A percentile compares a stretch with the other conserved stretches of the same genome.
phyloP scores from a whole-genome alignment of 1,140 invertebrate genomes.

The Meloidogyne exigua region DNA sequence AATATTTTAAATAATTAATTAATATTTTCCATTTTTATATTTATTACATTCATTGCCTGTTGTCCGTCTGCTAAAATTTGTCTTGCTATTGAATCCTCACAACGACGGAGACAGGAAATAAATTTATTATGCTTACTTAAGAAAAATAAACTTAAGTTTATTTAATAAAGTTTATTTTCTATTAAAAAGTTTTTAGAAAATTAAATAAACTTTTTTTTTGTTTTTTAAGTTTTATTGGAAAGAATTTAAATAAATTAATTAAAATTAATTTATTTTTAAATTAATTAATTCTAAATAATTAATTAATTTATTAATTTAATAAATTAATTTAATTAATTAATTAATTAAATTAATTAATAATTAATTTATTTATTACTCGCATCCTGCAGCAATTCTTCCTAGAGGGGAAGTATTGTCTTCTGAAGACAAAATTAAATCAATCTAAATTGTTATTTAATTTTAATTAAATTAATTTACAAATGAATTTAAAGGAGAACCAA shows the following conservation, averaged over 20 bases:
- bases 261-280: too few species aligned
- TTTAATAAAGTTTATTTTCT: too few species aligned
- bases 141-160: too few species aligned
- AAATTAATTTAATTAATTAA: too few species aligned
- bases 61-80: constrained; percentile 20
- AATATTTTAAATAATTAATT: neutral
- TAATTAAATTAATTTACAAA: neutral
- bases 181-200: too few species aligned
- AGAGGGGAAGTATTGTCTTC: neutral
- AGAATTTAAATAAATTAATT: too few species aligned
- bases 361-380: neutral
- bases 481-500: constrained; percentile 21
- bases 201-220: too few species aligned
- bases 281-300: too few species aligned
- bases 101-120: neutral
- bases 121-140: constrained; percentile 8
- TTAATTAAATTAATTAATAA: too few species aligned
- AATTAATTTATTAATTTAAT: neutral
- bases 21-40: too few species aligned
- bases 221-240: too few species aligned
- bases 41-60: constrained; percentile 6
- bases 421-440: neutral
- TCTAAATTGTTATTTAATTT: neutral
- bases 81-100: neutral
- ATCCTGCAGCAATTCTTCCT: constrained; percentile 4